Evolutionary conservation across 64 coral and sea anemone genomes (phyloP).

Genomic region (Platygyra sinensis): DNA sequence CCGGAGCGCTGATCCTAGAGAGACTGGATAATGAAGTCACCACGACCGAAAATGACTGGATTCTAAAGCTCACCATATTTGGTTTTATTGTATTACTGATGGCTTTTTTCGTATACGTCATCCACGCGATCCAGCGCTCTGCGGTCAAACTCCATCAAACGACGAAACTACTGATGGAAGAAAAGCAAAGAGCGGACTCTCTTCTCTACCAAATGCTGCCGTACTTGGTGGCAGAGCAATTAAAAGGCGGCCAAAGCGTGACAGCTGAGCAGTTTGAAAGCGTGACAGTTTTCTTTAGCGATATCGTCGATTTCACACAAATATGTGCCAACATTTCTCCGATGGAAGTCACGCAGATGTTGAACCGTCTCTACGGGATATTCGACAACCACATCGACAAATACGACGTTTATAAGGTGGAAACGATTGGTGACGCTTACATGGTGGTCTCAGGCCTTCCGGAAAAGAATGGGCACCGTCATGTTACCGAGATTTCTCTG

Average conservation of each 20-base stretch:
- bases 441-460: slow-evolving; percentile 71
- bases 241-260: slow-evolving; percentile 74
- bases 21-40: not conserved
- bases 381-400: slow-evolving; percentile 63
- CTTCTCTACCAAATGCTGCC: slow-evolving; percentile 82
- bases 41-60: not conserved
- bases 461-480: slow-evolving; percentile 27
- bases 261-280: slow-evolving; percentile 79
- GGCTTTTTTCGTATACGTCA: slow-evolving; percentile 45
- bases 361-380: slow-evolving; percentile 61
- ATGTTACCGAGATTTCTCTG: slow-evolving; percentile 40
- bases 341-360: slow-evolving; percentile 74
- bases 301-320: slow-evolving; percentile 85
- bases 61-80: slow-evolving; percentile 11
- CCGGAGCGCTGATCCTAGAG: not conserved
- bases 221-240: slow-evolving; percentile 69
- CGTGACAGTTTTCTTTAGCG: slow-evolving; percentile 86
- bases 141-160: slow-evolving; percentile 50
- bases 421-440: slow-evolving; percentile 72
- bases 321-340: slow-evolving; percentile 77
- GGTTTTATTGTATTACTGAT: slow-evolving; percentile 41
- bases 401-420: slow-evolving; percentile 73
- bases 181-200: slow-evolving; percentile 71
- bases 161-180: slow-evolving; percentile 65
- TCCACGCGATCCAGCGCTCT: slow-evolving; percentile 70